Percentiles rank a stretch among this genome's conserved stretches.
phyloP scores from a whole-genome alignment of 2,797 vertebrate species.

The Sandelia bainsii region DNA sequence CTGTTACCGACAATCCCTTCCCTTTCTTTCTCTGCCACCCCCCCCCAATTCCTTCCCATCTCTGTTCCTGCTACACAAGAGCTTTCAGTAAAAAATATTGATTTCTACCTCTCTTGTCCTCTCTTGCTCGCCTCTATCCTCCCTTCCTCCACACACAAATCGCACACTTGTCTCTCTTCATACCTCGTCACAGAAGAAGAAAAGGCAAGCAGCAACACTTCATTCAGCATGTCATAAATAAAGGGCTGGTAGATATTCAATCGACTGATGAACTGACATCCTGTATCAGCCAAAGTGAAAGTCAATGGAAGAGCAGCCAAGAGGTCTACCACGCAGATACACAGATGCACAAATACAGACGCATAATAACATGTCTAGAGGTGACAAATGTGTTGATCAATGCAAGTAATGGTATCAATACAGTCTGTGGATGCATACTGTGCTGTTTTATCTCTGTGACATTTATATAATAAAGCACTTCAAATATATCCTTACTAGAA shows the following conservation, averaged over 20 bases:
- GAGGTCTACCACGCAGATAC: constrained; percentile 46
- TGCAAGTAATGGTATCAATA: constrained; percentile 19
- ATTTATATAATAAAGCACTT: background rate
- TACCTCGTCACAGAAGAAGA: constrained; percentile 48
- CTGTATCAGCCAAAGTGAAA: constrained; percentile 74
- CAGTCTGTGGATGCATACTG: background rate
- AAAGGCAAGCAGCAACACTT: constrained; percentile 62
- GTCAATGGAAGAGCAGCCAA: constrained; percentile 70
- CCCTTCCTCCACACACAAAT: background rate
- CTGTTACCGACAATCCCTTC: background rate
- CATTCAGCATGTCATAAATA: constrained; percentile 77
- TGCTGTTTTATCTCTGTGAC: background rate
- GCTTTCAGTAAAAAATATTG: constrained; percentile 75
- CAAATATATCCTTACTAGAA: background rate
- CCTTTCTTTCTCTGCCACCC: constrained; percentile 8
- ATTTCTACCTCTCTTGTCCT: constrained; percentile 63
- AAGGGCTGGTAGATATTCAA: constrained; percentile 74
- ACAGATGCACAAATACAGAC: constrained; percentile 21
- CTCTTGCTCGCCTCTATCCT: background rate
- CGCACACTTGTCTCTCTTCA: constrained; percentile 21
- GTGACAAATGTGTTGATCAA: constrained; percentile 39
- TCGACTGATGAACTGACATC: constrained; percentile 78
- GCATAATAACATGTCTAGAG: background rate
- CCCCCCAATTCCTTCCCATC: constrained; percentile 40
- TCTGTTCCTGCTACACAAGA: constrained; percentile 63